Evolutionary conservation across 53 echinoderm and acorn worm species (phyloP).

Genomic region (Paracentrotus lividus): DNA sequence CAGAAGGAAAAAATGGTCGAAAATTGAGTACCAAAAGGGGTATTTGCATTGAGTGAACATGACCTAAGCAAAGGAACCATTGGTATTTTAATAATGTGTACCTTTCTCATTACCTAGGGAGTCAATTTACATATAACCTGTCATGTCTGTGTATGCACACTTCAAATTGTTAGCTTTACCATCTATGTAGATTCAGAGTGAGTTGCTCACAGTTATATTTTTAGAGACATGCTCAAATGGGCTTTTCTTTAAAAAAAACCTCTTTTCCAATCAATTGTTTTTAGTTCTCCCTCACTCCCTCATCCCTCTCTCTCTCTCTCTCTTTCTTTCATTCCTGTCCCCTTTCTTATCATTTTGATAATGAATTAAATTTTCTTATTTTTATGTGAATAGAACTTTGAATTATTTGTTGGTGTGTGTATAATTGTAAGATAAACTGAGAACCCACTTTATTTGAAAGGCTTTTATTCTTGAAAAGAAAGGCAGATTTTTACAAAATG

Average conservation of each 20-base stretch:
- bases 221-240: not conserved
- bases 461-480: too few relatives aligned
- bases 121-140: constrained; percentile 59
- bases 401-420: not conserved
- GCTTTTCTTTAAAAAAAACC: not conserved
- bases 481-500: too few relatives aligned
- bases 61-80: not conserved
- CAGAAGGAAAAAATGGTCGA: not conserved
- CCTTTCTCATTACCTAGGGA: constrained; percentile 44
- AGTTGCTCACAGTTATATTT: constrained; percentile 37
- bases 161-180: constrained; percentile 17
- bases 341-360: too few relatives aligned
- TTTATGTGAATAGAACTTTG: too few relatives aligned
- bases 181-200: not conserved
- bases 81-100: constrained; percentile 63
- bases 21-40: not conserved
- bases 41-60: constrained; percentile 29
- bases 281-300: not conserved
- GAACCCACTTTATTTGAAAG: too few relatives aligned
- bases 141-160: constrained; percentile 14
- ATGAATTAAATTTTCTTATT: not conserved
- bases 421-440: not conserved
- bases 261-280: not conserved
- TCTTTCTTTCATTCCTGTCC: not conserved
- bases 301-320: not conserved